Evolutionary conservation across 2,888 invertebrate genomes (phyloP), one percentile per base, ranked within the genome.

Genomic region (Steinernema hermaphroditum): DNA sequence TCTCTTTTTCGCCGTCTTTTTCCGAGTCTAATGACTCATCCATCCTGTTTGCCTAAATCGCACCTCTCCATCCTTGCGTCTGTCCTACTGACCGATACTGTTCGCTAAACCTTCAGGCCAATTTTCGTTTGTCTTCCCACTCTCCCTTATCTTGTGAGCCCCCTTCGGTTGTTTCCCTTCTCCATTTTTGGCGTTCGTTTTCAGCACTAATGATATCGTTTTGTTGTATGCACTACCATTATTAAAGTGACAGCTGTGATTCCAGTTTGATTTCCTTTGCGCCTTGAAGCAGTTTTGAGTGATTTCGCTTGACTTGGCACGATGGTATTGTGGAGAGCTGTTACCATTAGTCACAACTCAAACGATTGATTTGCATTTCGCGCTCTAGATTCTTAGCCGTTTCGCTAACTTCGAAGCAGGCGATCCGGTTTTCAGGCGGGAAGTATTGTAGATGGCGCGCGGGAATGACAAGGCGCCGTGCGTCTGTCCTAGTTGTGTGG

Each of bases 371-470:
- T 54, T 54, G 24, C 54, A 19, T 46, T 54, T 14, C 14, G 54
- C 24, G 19, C 12, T 54, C 54, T 27, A 54, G 19, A 24, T 27
- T 8, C 54, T 27, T 16, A 6, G 22, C 54, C 16, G 54, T 54
- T 54, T 54, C 54, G 19, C 22, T 54, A 22, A 24, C 2, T 54
- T 22, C 49, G 16, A 41, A 41, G 8, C 16, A 8, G 43, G 43
- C 54, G 27, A 54, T 54, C 54, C 54, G 54, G 54, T 54, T 54
- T 54, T 54, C 22, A 2, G 22, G 54, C 54, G 54, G 54, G 54
- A 54, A 22, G 43, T 12, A 6, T 14, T 16, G 14, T 27, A 49
- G 49, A 49, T 19, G 49, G 49, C 54, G 54, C 54, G 54, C 54
- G 54, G 54, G 27, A 54, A 54, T 27, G 24, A 54, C 54, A 22